Percentiles rank a stretch among this genome's conserved stretches.
phyloP scores from a whole-genome alignment of 2,797 vertebrate genomes.

The Sebastes elongatus region DNA sequence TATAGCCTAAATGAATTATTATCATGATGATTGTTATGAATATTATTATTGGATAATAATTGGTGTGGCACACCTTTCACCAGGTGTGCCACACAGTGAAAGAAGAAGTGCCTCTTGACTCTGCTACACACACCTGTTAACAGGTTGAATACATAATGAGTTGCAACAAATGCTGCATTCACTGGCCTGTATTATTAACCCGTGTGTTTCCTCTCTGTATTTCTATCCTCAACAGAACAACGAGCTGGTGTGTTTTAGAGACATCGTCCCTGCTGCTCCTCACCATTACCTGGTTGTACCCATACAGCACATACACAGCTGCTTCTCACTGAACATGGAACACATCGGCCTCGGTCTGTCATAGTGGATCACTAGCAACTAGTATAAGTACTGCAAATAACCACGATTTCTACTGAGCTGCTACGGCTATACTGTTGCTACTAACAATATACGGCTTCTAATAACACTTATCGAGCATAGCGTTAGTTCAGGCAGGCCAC shows the following conservation, averaged over 20 bases:
- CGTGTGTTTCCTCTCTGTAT: neutral
- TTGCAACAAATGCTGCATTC: neutral
- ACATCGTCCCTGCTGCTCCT: conserved; percentile 70
- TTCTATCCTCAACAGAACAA: conserved; percentile 49
- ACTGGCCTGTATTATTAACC: neutral
- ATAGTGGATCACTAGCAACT: neutral
- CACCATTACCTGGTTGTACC: conserved; percentile 76
- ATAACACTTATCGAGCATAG: too few species aligned
- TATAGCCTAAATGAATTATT: neutral
- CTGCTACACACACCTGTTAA: neutral
- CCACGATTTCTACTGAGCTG: neutral
- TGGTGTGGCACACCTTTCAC: neutral
- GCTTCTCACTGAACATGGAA: conserved; percentile 37
- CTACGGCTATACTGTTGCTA: neutral
- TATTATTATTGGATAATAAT: neutral
- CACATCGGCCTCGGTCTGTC: conserved; percentile 60
- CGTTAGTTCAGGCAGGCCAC: rapidly evolving
- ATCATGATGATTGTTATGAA: neutral
- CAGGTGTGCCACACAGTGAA: neutral
- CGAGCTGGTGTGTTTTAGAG: conserved; percentile 72
- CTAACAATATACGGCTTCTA: neutral
- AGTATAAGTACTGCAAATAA: neutral
- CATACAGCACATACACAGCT: conserved; percentile 61
- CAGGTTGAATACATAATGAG: neutral
- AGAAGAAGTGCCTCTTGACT: neutral